Evolutionary conservation across 2,888 invertebrate species (phyloP).

Genomic region (Dione juno): DNA sequence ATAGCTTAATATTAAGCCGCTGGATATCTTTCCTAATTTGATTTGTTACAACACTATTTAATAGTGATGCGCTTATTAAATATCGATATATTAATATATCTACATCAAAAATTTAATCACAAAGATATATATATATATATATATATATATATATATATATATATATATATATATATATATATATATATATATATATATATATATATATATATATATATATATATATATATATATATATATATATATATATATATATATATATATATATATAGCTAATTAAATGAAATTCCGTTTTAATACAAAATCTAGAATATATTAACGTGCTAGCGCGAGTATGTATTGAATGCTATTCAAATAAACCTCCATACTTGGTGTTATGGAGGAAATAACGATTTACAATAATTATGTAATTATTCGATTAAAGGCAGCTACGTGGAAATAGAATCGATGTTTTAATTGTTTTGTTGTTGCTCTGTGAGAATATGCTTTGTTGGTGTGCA

Average conservation of each 20-base stretch:
- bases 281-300: conserved; percentile 34
- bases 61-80: conserved; percentile 2
- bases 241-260: too few species aligned
- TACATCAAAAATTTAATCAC: too few species aligned
- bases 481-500: conserved; percentile 4
- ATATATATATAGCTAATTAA: conserved; percentile 39
- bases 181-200: too few species aligned
- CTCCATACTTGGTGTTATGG: conserved; percentile 38
- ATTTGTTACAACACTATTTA: conserved; percentile 7
- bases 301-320: conserved; percentile 19
- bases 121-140: too few species aligned
- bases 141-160: too few species aligned
- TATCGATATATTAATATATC: conserved; percentile 19
- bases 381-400: conserved; percentile 40
- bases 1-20: background rate
- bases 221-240: too few species aligned
- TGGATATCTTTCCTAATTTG: background rate
- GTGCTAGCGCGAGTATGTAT: conserved; percentile 33
- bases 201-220: too few species aligned
- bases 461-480: conserved; percentile 17
- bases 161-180: too few species aligned
- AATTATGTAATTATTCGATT: conserved; percentile 43
- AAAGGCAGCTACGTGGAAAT: conserved; percentile 40
- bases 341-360: conserved; percentile 47
- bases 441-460: conserved; percentile 30